Conservation (phyloP, 2,797 vertebrate species). For the Acipenser ruthenus region DNA sequence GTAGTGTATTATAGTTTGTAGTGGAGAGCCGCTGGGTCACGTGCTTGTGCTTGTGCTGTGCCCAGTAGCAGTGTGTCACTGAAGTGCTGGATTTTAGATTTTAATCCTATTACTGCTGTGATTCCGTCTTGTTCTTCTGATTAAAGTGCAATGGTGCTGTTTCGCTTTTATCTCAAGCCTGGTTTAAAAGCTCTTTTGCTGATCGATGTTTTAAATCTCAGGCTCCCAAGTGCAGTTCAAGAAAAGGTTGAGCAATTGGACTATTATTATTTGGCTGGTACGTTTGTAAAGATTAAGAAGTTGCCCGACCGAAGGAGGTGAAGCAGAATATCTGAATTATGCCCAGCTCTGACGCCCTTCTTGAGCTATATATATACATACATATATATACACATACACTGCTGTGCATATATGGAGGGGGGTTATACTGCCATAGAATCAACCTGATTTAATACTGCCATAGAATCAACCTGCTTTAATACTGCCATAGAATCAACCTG, state of each 20-base stretch:
- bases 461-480: too few species aligned
- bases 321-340: too few species aligned
- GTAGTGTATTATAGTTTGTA: too few species aligned
- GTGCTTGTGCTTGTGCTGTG: neutral
- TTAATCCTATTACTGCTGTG: constrained; percentile 13
- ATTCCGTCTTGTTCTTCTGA: constrained; percentile 9
- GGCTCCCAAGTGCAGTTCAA: neutral
- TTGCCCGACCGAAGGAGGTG: too few species aligned
- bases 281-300: constrained; percentile 7
- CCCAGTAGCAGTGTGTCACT: neutral
- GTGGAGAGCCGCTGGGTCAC: too few species aligned
- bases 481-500: too few species aligned
- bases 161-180: constrained; percentile 14
- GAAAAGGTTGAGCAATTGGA: constrained; percentile 9
- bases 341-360: too few species aligned
- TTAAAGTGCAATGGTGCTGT: constrained; percentile 12
- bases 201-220: neutral
- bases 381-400: too few species aligned
- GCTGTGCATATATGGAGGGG: too few species aligned
- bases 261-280: constrained; percentile 8
- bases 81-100: constrained; percentile 8
- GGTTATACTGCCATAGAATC: too few species aligned
- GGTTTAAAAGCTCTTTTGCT: neutral
- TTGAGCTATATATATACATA: too few species aligned
- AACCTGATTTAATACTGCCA: too few species aligned